Percentiles rank a stretch among this genome's conserved stretches.
These are phyloP conservation scores for Mimachlamys varia DNA, from an alignment of 2,888 invertebrate species.

Conservation along the genomic window DNA sequence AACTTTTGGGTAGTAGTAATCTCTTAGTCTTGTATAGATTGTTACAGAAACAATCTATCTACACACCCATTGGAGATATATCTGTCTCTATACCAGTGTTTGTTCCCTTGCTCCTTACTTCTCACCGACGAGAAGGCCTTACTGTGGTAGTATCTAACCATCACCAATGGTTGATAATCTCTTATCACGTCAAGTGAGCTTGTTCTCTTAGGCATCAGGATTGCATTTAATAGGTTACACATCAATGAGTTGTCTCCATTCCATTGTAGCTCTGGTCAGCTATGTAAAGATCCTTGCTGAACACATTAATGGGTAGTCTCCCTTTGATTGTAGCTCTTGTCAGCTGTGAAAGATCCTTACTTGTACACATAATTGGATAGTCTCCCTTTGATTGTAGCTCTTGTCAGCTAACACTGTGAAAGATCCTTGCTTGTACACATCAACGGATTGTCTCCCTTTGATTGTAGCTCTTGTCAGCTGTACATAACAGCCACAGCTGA, in stretches of 20 bases:
- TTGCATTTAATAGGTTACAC: background rate
- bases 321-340: background rate
- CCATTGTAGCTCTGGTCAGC: background rate
- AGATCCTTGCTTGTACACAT: background rate
- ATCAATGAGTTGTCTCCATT: background rate
- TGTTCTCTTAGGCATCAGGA: background rate
- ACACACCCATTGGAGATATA: too few relatives aligned
- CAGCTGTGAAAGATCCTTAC: background rate
- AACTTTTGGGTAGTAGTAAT: too few relatives aligned
- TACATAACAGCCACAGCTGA: too few relatives aligned
- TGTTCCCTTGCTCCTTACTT: too few relatives aligned
- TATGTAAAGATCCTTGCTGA: background rate
- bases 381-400: conserved; percentile 16
- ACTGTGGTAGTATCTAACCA: background rate
- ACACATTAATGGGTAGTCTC: background rate
- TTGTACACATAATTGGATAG: background rate
- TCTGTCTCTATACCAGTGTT: too few relatives aligned
- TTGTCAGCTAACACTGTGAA: background rate
- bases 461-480: background rate
- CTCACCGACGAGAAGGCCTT: too few relatives aligned
- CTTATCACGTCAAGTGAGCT: background rate
- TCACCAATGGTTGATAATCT: background rate
- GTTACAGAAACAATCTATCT: too few relatives aligned
- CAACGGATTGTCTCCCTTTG: background rate
- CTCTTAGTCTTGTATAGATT: too few relatives aligned